phyloP scores from a whole-genome alignment of 2,888 invertebrate genomes.

The Orthosia gothica region DNA sequence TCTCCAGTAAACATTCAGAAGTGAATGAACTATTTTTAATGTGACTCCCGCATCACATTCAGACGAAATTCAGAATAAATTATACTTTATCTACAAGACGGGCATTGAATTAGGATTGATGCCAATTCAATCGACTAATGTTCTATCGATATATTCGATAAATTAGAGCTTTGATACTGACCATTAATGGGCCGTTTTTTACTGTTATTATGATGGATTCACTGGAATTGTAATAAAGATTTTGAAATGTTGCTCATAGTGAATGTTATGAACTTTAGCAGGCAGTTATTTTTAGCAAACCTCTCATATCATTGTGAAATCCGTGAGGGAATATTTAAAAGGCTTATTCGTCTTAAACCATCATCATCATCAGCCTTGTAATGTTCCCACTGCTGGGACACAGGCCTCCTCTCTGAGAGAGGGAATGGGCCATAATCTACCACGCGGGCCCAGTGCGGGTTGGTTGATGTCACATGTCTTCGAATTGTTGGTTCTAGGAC shows the following conservation, averaged over 20 bases:
- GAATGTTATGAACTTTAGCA: not conserved
- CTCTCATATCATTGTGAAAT: no score
- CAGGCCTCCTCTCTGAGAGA: no score
- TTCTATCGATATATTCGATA: conserved; percentile 48
- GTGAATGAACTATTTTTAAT: conserved; percentile 48
- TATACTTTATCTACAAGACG: conserved; percentile 43
- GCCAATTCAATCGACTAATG: conserved; percentile 66
- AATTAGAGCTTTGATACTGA: conserved; percentile 29
- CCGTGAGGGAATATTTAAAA: no score
- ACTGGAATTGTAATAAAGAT: not conserved
- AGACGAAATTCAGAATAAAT: conserved; percentile 45
- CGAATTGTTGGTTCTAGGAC: no score
- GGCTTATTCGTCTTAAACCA: no score
- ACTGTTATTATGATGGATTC: conserved; percentile 5
- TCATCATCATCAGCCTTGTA: no score
- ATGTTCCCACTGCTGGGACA: no score
- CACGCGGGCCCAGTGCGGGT: no score
- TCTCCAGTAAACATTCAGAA: conserved; percentile 3
- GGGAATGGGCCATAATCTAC: no score
- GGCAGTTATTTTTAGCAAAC: not conserved
- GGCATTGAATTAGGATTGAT: conserved; percentile 61
- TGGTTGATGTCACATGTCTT: no score
- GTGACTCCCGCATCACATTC: conserved; percentile 51
- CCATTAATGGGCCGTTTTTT: conserved; percentile 16
- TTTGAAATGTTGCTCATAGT: not conserved